These are phyloP conservation scores for Amblyraja radiata DNA, from an alignment of 2,797 vertebrate genomes.

Conservation along the genomic window DNA sequence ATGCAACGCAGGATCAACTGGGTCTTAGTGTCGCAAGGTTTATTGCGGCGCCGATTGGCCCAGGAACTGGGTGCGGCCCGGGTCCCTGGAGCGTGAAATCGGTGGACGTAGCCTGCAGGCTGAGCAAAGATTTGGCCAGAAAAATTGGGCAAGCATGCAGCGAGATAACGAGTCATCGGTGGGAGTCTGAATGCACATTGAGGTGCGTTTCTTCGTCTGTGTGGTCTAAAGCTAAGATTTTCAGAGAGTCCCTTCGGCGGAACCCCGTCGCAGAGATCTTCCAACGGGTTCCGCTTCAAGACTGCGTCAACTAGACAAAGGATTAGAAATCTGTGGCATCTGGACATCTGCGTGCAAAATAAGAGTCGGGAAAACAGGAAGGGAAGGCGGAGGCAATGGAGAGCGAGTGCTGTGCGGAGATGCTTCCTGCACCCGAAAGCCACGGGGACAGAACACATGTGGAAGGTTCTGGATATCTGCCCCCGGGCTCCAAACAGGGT, in stretches of 20 bases:
- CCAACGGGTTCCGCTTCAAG: background rate
- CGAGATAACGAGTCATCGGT: too few relatives aligned
- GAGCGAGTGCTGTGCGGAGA: background rate
- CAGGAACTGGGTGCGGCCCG: background rate
- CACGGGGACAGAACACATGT: background rate
- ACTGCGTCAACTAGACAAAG: background rate
- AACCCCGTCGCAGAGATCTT: background rate
- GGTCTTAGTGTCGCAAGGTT: background rate
- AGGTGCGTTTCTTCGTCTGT: background rate
- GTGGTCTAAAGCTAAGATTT: too few relatives aligned
- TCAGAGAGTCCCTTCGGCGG: background rate
- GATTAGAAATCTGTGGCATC: background rate
- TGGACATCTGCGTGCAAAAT: background rate
- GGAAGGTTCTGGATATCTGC: background rate
- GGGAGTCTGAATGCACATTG: background rate
- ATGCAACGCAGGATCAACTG: background rate
- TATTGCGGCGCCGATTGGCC: background rate
- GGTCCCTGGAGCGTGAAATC: constrained; percentile 26
- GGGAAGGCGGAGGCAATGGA: background rate
- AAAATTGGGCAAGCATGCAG: background rate
- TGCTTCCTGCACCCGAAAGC: background rate
- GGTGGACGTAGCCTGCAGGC: too few relatives aligned
- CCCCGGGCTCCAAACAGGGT: background rate
- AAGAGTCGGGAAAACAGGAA: background rate
- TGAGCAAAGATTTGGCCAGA: background rate